A percentile compares a stretch with the other conserved stretches of the same genome.
These are phyloP conservation scores for Callaeas wilsoni DNA, from an alignment of 2,113 vertebrate genomes.

Conservation along the genomic window DNA sequence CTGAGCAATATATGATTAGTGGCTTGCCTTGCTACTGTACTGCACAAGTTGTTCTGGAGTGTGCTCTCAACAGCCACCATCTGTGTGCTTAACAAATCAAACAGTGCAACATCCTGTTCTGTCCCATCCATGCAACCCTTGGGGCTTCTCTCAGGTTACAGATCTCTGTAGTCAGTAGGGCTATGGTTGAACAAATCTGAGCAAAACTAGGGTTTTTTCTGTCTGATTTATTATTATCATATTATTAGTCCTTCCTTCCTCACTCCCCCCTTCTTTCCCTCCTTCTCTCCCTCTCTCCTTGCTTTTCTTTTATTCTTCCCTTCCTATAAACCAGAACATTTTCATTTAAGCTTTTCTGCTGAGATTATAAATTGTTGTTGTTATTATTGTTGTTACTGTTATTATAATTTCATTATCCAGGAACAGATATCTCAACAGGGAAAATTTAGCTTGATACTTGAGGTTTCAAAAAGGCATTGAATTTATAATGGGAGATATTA, in stretches of 20 bases:
- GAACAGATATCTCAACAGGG: background rate
- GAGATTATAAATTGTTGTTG: background rate
- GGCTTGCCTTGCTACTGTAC: background rate
- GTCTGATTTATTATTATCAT: background rate
- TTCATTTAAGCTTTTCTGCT: background rate
- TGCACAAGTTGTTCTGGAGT: background rate
- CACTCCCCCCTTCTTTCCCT: rapidly evolving
- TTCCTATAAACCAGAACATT: background rate
- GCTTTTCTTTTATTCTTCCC: background rate
- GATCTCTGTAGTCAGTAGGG: background rate
- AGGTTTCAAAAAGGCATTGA: background rate
- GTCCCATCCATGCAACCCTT: background rate
- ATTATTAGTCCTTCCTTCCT: background rate
- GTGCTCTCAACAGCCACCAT: background rate
- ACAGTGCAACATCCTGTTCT: background rate
- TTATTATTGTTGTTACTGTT: background rate
- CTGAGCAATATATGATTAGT: slow-evolving; percentile 9
- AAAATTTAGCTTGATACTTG: background rate
- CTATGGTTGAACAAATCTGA: background rate
- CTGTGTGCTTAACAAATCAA: background rate
- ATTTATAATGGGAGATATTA: background rate
- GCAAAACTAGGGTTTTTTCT: background rate
- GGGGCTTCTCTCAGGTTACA: background rate
- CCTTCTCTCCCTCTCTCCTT: background rate
- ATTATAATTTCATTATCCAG: background rate